A percentile compares a stretch with the other conserved stretches of the same genome.
phyloP scores from a whole-genome alignment of 35 echinoderm and acorn worm genomes.

The Anneissia japonica region DNA sequence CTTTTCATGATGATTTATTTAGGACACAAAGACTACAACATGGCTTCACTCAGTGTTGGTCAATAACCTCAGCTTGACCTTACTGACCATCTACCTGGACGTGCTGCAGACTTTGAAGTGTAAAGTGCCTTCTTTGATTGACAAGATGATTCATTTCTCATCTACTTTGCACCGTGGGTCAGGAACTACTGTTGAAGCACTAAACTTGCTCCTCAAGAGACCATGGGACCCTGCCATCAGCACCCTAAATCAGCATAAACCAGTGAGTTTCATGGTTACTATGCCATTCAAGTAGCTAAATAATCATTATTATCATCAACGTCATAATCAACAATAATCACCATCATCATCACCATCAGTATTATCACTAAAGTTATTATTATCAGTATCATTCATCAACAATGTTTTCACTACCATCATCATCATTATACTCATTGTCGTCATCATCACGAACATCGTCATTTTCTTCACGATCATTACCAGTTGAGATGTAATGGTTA shows the following conservation, averaged over 20 bases:
- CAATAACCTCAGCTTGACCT: conserved; percentile 69
- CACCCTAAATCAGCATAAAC: conserved; percentile 81
- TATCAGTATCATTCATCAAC: too few species aligned
- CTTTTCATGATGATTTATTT: too few species aligned
- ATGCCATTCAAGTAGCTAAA: too few species aligned
- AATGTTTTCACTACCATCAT: too few species aligned
- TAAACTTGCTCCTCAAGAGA: conserved; percentile 72
- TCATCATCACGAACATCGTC: too few species aligned
- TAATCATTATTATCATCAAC: too few species aligned
- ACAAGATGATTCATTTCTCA: conserved; percentile 77
- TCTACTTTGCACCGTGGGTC: conserved; percentile 18
- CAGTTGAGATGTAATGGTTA: too few species aligned
- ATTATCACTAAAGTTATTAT: too few species aligned
- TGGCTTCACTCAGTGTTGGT: conserved; percentile 81
- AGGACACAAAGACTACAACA: conserved; percentile 80
- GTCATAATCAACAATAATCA: background rate
- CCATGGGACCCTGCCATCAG: conserved; percentile 94
- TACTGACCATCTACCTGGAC: conserved; percentile 81
- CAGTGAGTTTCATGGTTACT: conserved; percentile 57
- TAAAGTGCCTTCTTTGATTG: conserved; percentile 85
- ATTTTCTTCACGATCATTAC: too few species aligned
- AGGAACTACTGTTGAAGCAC: conserved; percentile 67
- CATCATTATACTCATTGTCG: too few species aligned
- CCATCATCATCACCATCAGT: too few species aligned
- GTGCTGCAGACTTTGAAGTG: conserved; percentile 69